phyloP scores from a whole-genome alignment of 2,797 vertebrate species.

The Thunnus albacares region DNA sequence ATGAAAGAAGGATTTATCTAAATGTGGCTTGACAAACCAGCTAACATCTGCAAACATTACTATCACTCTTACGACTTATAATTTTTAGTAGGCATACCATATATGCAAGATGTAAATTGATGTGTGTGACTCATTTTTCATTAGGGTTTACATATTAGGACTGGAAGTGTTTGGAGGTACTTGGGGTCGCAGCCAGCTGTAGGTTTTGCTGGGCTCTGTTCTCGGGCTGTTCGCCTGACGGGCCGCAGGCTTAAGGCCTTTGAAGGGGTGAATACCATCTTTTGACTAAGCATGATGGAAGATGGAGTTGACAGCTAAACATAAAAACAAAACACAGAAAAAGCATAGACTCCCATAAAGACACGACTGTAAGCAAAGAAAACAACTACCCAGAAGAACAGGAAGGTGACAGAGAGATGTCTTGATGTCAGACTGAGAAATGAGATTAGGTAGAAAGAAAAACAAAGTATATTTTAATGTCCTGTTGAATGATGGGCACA shows the following conservation, averaged over 20 bases:
- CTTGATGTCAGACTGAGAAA: conserved; percentile 57
- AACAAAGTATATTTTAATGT: conserved; percentile 47
- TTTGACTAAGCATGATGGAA: conserved; percentile 97
- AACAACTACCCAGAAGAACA: conserved; percentile 51
- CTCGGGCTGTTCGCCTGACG: conserved; percentile 99
- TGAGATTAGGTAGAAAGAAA: conserved; percentile 56
- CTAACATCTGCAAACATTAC: background rate
- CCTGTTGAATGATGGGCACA: conserved; percentile 52
- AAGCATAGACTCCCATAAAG: conserved; percentile 50
- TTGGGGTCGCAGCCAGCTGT: conserved; percentile 87
- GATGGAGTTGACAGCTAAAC: conserved; percentile 83
- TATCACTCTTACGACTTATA: background rate
- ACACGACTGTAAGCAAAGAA: conserved; percentile 63
- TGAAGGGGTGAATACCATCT: conserved; percentile 99
- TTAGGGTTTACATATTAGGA: conserved; percentile 2
- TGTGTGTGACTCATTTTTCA: background rate
- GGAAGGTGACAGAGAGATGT: conserved; percentile 44
- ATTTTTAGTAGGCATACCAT: background rate
- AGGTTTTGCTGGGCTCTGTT: conserved; percentile 94
- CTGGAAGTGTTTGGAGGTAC: conserved; percentile 19
- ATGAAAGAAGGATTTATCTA: background rate
- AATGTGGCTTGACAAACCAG: conserved; percentile 26
- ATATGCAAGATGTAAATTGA: conserved; percentile 2
- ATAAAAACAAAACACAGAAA: conserved; percentile 59
- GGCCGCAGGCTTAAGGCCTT: conserved; percentile 99